phyloP scores from a whole-genome alignment of 92 coral and sea anemone genomes.

The Phymanthus crucifer region DNA sequence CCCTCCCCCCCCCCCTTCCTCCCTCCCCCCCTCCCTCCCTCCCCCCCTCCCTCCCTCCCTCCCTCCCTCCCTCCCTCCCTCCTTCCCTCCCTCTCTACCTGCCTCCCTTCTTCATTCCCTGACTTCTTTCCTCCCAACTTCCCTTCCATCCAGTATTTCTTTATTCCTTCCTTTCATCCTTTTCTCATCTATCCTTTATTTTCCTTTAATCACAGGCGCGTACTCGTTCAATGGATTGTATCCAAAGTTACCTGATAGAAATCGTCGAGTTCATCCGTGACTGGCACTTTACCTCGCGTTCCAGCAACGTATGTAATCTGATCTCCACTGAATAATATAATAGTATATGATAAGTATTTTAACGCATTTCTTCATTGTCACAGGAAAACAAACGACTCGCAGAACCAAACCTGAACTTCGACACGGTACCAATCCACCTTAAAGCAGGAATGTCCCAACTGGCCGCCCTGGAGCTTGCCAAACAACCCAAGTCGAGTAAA shows the following conservation, averaged over 20 bases:
- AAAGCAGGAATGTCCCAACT: conserved; percentile 93
- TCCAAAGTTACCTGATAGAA: conserved; percentile 79
- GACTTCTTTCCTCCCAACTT: background rate
- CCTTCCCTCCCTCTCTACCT: background rate
- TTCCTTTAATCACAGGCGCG: conserved; percentile 58
- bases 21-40: background rate
- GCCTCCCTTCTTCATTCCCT: background rate
- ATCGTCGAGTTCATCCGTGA: conserved; percentile 92
- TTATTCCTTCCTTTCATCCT: background rate
- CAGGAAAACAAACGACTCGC: conserved; percentile 84
- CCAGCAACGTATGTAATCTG: conserved; percentile 63
- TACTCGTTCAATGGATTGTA: conserved; percentile 92
- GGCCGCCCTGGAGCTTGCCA: conserved; percentile 85
- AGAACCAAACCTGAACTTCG: conserved; percentile 85
- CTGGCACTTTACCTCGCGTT: conserved; percentile 90
- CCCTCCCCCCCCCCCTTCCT: background rate
- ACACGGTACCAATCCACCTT: conserved; percentile 87
- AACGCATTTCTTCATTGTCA: background rate
- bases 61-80: background rate
- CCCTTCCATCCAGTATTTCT: background rate
- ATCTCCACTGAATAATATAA: background rate
- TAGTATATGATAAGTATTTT: background rate
- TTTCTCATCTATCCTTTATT: background rate
- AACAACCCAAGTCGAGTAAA: conserved; percentile 88
- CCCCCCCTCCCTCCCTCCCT: background rate